Conservation (phyloP, 2,888 invertebrate species). For the Eupelmus urozonus region DNA sequence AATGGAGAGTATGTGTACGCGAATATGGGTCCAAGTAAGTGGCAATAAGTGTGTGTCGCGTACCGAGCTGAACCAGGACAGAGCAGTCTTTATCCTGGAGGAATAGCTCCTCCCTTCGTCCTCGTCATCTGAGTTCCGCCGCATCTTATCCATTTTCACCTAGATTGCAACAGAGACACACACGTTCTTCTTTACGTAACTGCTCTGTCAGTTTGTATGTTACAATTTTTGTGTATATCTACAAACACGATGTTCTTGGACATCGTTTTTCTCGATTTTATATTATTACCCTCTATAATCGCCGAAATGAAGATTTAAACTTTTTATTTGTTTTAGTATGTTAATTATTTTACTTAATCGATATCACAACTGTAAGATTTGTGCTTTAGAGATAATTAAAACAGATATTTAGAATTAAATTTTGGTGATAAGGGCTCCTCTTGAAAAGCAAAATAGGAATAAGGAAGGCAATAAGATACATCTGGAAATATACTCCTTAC, state of each 20-base stretch:
- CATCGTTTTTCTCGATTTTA: too few species aligned
- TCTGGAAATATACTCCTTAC: too few species aligned
- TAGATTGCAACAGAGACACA: slow-evolving; percentile 76
- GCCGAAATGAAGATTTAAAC: too few species aligned
- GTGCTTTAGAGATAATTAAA: too few species aligned
- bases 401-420: too few species aligned
- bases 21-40: slow-evolving; percentile 76
- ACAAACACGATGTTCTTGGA: not conserved
- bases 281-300: too few species aligned
- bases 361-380: too few species aligned
- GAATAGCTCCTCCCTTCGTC: slow-evolving; percentile 73
- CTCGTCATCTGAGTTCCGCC: slow-evolving; percentile 75
- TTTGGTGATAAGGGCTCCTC: too few species aligned
- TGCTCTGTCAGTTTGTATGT: slow-evolving; percentile 43
- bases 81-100: slow-evolving; percentile 72
- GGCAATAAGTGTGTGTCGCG: slow-evolving; percentile 72
- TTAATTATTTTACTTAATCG: too few species aligned
- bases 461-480: too few species aligned
- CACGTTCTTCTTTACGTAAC: slow-evolving; percentile 53
- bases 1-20: slow-evolving; percentile 70
- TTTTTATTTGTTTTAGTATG: too few species aligned
- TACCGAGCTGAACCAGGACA: slow-evolving; percentile 77
- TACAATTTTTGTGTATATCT: slow-evolving; percentile 30
- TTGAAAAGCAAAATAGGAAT: too few species aligned
- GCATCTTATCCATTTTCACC: slow-evolving; percentile 76